Evolutionary conservation across 2,888 invertebrate genomes (phyloP).

Genomic region (Cenopis cana): DNA sequence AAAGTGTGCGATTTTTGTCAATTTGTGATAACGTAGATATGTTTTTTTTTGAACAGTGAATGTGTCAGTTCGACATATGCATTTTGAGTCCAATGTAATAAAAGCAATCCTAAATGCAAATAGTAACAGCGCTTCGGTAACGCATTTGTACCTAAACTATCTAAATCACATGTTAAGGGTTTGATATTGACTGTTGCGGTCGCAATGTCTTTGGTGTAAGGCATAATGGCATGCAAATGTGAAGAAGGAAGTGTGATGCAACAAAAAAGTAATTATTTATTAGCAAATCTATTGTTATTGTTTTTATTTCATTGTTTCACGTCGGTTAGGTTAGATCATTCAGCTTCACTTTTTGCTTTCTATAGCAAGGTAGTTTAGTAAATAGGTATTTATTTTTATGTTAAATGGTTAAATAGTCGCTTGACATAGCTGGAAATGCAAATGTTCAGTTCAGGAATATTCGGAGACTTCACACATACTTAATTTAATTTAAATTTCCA

Average conservation of each 20-base stretch:
- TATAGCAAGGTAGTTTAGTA: not conserved
- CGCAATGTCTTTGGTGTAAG: constrained; percentile 41
- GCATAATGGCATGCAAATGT: constrained; percentile 37
- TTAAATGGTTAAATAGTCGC: not conserved
- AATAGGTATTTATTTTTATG: not conserved
- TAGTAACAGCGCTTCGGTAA: constrained; percentile 19
- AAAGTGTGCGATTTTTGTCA: too few species aligned
- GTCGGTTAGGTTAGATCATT: not conserved
- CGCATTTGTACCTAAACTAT: constrained; percentile 26
- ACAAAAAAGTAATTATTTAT: not conserved
- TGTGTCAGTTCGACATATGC: not conserved
- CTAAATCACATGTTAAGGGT: constrained; percentile 38
- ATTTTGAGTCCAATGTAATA: not conserved
- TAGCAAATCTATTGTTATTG: not conserved
- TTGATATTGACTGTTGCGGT: constrained; percentile 31
- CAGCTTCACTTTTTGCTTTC: not conserved
- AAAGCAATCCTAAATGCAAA: constrained; percentile 37
- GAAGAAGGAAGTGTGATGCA: constrained; percentile 30
- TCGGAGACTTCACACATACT: not conserved
- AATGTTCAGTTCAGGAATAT: not conserved
- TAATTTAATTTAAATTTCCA: too few species aligned
- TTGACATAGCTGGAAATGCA: not conserved
- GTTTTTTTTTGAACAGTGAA: not conserved
- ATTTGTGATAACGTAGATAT: too few species aligned
- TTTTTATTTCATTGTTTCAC: not conserved